A percentile compares a stretch with the other conserved stretches of the same genome.
Evolutionary conservation across 2,797 vertebrate species (phyloP).

Genomic region (Pristis pectinata): DNA sequence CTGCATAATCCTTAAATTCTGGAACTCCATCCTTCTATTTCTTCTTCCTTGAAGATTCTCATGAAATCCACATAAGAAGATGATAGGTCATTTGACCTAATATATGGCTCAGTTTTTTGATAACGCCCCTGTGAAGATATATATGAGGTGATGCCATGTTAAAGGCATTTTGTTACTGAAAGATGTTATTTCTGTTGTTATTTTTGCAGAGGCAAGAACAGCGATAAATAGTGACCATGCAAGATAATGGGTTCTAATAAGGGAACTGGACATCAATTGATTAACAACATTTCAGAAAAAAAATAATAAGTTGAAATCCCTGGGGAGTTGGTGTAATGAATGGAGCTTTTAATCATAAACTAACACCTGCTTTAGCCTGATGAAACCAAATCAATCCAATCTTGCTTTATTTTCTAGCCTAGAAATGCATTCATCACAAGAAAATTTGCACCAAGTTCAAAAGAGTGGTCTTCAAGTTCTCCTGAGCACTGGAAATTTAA

Average conservation of each 20-base stretch:
- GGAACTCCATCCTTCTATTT: too few relatives aligned
- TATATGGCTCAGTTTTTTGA: too few relatives aligned
- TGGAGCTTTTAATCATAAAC: neutral
- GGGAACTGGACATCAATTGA: neutral
- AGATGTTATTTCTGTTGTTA: too few relatives aligned
- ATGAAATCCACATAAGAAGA: too few relatives aligned
- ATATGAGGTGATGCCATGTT: too few relatives aligned
- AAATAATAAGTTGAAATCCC: neutral
- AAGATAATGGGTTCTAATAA: neutral
- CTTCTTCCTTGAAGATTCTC: too few relatives aligned
- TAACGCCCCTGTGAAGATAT: too few relatives aligned
- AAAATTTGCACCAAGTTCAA: neutral
- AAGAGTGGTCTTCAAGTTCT: neutral
- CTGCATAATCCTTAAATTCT: too few relatives aligned
- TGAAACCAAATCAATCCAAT: neutral
- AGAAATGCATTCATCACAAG: neutral
- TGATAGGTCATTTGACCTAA: too few relatives aligned
- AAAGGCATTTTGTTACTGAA: too few relatives aligned
- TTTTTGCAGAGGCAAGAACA: too few relatives aligned
- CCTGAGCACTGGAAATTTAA: neutral
- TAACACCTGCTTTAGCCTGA: neutral
- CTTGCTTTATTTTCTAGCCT: neutral
- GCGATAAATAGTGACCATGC: too few relatives aligned
- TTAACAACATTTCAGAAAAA: neutral
- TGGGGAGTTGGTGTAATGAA: neutral